phyloP scores from a whole-genome alignment of 2,797 vertebrate genomes.

The Pseudocheirus occidentalis region DNA sequence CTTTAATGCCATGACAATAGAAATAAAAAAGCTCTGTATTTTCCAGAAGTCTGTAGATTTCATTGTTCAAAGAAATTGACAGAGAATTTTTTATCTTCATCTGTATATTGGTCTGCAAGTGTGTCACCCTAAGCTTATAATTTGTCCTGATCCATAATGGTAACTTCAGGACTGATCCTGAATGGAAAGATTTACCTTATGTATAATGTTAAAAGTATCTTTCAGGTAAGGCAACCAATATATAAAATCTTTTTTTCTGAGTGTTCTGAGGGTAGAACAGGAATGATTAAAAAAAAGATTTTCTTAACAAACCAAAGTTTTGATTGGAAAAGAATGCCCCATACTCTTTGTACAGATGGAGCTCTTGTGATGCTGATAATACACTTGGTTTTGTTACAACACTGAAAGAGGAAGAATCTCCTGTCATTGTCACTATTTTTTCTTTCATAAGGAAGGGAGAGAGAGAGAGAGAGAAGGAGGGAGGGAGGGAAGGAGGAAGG shows the following conservation, averaged over 20 bases:
- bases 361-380: neutral
- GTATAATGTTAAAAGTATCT: neutral
- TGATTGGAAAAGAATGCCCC: neutral
- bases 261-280: neutral
- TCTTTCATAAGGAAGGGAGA: neutral
- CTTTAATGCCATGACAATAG: neutral
- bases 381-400: neutral
- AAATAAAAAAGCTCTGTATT: neutral
- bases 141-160: neutral
- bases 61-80: neutral
- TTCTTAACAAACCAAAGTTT: neutral
- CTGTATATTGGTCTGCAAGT: neutral
- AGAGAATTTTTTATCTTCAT: neutral
- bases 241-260: neutral
- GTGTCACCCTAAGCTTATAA: neutral
- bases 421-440: neutral
- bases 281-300: neutral
- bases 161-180: neutral
- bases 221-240: neutral
- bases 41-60: neutral
- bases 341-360: neutral
- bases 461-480: too few species aligned
- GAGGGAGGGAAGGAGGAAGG: too few species aligned
- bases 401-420: neutral
- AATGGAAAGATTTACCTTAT: neutral